phyloP scores from a whole-genome alignment of 2,888 invertebrate species.

The Polia nebulosa region DNA sequence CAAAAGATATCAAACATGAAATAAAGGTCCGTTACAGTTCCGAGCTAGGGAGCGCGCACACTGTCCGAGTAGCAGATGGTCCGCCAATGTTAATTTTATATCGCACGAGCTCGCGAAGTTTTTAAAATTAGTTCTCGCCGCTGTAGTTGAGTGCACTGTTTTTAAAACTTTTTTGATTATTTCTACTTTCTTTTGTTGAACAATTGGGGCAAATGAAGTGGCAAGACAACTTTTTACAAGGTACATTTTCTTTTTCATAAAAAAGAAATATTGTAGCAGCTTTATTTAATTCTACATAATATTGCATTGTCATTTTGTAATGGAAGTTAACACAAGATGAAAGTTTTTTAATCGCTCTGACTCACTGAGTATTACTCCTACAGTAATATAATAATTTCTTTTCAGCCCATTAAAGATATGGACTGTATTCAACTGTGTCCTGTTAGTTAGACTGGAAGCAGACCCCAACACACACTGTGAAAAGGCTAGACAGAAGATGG shows the following conservation, averaged over 20 bases:
- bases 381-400: too few relatives aligned
- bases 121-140: slow-evolving; percentile 53
- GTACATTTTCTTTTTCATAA: neutral
- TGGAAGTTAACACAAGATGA: too few relatives aligned
- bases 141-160: slow-evolving; percentile 34
- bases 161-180: slow-evolving; percentile 49
- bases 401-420: neutral
- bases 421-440: neutral
- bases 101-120: slow-evolving; percentile 27
- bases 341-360: too few relatives aligned
- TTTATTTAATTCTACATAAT: neutral
- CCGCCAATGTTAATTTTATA: slow-evolving; percentile 47
- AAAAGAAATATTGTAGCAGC: neutral
- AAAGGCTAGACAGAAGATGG: neutral
- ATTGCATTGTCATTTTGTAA: too few relatives aligned
- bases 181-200: slow-evolving; percentile 23
- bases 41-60: slow-evolving; percentile 35
- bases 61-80: slow-evolving; percentile 29
- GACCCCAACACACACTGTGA: neutral
- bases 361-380: too few relatives aligned
- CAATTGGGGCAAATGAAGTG: slow-evolving; percentile 15
- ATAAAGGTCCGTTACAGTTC: slow-evolving; percentile 46
- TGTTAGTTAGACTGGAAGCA: neutral
- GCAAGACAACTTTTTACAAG: neutral
- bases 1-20: slow-evolving; percentile 61